Percentiles rank a stretch among this genome's conserved stretches.
phyloP scores from a whole-genome alignment of 1,140 invertebrate species.

The Drosophila fuyamai region DNA sequence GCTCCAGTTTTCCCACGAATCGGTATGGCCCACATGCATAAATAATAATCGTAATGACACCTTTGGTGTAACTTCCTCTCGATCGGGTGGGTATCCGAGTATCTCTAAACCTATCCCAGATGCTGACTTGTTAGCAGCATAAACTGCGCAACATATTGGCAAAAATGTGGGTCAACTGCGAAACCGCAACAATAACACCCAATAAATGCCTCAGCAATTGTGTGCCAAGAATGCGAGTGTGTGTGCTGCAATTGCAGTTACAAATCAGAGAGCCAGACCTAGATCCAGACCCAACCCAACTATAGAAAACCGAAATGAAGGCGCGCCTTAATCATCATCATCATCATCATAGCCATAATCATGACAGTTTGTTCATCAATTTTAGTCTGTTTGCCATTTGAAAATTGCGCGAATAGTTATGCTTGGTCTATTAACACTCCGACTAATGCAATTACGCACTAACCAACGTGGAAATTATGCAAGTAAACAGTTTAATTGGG shows the following conservation, averaged over 20 bases:
- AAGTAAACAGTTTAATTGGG: slow-evolving; percentile 81
- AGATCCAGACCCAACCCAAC: slow-evolving; percentile 46
- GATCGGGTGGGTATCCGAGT: slow-evolving; percentile 7
- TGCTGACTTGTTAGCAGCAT: slow-evolving; percentile 34
- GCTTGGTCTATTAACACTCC: slow-evolving; percentile 51
- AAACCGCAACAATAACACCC: slow-evolving; percentile 72
- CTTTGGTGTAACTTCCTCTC: slow-evolving; percentile 49
- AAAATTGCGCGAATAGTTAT: slow-evolving; percentile 74
- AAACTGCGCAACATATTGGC: slow-evolving; percentile 74
- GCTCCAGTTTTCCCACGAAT: slow-evolving; percentile 30
- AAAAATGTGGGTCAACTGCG: slow-evolving; percentile 77
- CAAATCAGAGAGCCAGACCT: slow-evolving; percentile 51
- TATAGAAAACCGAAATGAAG: slow-evolving; percentile 52
- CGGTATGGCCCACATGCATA: slow-evolving; percentile 26
- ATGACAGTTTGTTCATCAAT: slow-evolving; percentile 65
- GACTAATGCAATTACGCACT: slow-evolving; percentile 64
- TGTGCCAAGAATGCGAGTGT: slow-evolving; percentile 50
- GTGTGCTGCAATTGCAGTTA: slow-evolving; percentile 52
- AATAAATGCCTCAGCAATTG: slow-evolving; percentile 74
- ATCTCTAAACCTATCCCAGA: slow-evolving; percentile 15
- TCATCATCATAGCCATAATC: slow-evolving; percentile 27
- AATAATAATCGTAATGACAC: slow-evolving; percentile 50
- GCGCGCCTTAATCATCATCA: slow-evolving; percentile 58
- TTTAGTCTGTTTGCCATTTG: slow-evolving; percentile 61
- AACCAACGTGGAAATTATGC: slow-evolving; percentile 79